Conservation (phyloP, 2,888 invertebrate species). For the Campopleginae sp. region DNA sequence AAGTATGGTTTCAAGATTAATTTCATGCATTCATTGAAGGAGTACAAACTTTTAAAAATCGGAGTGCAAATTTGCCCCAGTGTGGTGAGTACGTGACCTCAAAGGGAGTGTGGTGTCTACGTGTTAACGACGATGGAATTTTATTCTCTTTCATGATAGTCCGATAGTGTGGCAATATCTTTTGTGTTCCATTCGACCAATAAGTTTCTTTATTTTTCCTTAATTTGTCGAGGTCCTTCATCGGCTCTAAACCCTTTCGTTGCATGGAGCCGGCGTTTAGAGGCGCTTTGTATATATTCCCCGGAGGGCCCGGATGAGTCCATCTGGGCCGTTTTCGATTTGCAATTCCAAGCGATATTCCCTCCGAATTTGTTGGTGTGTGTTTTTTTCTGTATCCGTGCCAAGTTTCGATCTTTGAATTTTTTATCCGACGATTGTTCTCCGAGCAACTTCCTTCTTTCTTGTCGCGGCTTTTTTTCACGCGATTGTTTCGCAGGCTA, state of each 20-base stretch:
- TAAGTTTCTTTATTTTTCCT: neutral
- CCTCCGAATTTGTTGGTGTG: constrained; percentile 16
- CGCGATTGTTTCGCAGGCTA: constrained; percentile 49
- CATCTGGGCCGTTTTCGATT: constrained; percentile 75
- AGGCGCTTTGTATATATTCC: constrained; percentile 13
- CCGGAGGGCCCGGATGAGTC: constrained; percentile 64
- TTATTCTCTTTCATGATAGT: too few species aligned
- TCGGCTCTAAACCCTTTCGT: constrained; percentile 39
- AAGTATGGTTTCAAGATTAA: too few species aligned
- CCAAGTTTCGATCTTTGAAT: constrained; percentile 49
- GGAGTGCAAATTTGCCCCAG: too few species aligned
- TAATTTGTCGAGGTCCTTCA: neutral
- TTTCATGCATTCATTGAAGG: too few species aligned
- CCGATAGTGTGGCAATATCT: constrained; percentile 48
- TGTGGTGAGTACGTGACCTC: too few species aligned
- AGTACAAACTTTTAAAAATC: too few species aligned
- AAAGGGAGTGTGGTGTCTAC: too few species aligned
- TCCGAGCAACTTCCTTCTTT: constrained; percentile 57
- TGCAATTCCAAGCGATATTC: constrained; percentile 74
- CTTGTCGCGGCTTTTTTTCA: constrained; percentile 31
- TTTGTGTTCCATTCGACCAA: constrained; percentile 53
- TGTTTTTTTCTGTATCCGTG: constrained; percentile 45
- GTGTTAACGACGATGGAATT: too few species aligned
- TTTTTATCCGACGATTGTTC: constrained; percentile 57
- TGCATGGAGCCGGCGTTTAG: constrained; percentile 21